These are phyloP conservation scores for Apis mellifera DNA, from an alignment of 1,140 invertebrate genomes.

Conservation along the genomic window DNA sequence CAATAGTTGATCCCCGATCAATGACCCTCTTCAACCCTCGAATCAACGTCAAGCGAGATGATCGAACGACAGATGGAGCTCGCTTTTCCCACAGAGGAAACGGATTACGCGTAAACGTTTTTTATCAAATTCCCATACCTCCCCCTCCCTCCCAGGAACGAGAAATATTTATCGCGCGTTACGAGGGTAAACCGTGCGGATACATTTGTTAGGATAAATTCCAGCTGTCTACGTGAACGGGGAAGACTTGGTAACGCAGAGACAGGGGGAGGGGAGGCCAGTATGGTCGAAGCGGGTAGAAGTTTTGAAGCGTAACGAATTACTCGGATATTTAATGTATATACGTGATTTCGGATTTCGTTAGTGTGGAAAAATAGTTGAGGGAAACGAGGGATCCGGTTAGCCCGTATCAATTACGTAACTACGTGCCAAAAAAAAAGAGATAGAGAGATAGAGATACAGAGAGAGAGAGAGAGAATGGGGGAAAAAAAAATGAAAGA, in stretches of 20 bases:
- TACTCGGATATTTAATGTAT: slow-evolving; percentile 78
- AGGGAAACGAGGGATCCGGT: slow-evolving; percentile 52
- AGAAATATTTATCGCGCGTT: slow-evolving; percentile 76
- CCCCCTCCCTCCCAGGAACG: neutral
- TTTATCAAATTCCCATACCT: slow-evolving; percentile 42
- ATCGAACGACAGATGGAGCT: neutral
- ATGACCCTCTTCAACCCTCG: too few species aligned
- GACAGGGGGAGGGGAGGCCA: slow-evolving; percentile 40
- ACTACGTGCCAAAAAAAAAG: slow-evolving; percentile 41
- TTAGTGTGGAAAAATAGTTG: slow-evolving; percentile 69
- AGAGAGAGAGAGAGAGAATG: neutral
- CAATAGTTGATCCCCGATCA: too few species aligned
- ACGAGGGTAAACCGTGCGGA: slow-evolving; percentile 56
- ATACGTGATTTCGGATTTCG: slow-evolving; percentile 73
- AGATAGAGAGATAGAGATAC: neutral
- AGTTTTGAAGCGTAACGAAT: slow-evolving; percentile 77
- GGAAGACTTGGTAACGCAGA: slow-evolving; percentile 40
- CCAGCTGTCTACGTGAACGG: slow-evolving; percentile 69
- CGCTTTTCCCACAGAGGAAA: neutral
- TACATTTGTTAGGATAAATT: slow-evolving; percentile 78
- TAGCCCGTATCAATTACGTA: slow-evolving; percentile 70
- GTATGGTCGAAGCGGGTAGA: slow-evolving; percentile 43
- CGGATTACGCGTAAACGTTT: slow-evolving; percentile 62
- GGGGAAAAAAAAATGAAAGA: slow-evolving; percentile 7
- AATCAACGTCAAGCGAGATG: slow-evolving; percentile 1